Evolutionary conservation across 2,113 vertebrate genomes (phyloP).

Genomic region (Orthonyx spaldingii): DNA sequence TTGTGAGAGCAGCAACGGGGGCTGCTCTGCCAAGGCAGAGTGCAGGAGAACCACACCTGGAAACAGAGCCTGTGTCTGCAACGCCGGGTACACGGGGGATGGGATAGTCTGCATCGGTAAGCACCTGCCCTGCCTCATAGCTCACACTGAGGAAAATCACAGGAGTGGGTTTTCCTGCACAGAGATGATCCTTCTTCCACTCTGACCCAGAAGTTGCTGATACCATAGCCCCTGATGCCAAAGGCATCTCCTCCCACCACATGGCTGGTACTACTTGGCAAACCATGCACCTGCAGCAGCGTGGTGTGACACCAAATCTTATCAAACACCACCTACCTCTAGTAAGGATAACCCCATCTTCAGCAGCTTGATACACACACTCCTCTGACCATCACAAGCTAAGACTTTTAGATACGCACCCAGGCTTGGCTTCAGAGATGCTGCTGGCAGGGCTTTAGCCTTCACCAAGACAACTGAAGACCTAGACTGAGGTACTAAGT

Average conservation of each 20-base stretch:
- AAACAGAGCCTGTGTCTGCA: constrained; percentile 77
- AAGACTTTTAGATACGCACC: neutral
- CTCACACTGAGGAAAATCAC: neutral
- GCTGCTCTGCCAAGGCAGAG: constrained; percentile 80
- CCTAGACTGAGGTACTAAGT: neutral
- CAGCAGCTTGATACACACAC: neutral
- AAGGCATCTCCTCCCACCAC: neutral
- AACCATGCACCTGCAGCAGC: neutral
- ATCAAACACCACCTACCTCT: neutral
- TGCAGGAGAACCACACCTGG: constrained; percentile 85
- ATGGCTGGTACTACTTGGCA: fast-evolving
- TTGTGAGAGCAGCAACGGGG: constrained; percentile 78
- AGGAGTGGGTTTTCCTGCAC: neutral
- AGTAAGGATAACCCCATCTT: neutral
- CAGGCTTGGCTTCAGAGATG: neutral
- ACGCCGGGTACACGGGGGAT: constrained; percentile 77
- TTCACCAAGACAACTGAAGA: neutral
- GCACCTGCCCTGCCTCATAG: neutral
- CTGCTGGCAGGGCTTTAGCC: neutral
- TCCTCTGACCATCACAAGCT: neutral
- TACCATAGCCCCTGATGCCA: neutral
- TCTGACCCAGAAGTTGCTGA: neutral
- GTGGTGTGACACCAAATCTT: neutral
- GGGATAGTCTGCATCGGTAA: constrained; percentile 85
- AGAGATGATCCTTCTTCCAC: neutral